phyloP scores from a whole-genome alignment of 2,797 vertebrate species.

The Ptychadena robeensis region DNA sequence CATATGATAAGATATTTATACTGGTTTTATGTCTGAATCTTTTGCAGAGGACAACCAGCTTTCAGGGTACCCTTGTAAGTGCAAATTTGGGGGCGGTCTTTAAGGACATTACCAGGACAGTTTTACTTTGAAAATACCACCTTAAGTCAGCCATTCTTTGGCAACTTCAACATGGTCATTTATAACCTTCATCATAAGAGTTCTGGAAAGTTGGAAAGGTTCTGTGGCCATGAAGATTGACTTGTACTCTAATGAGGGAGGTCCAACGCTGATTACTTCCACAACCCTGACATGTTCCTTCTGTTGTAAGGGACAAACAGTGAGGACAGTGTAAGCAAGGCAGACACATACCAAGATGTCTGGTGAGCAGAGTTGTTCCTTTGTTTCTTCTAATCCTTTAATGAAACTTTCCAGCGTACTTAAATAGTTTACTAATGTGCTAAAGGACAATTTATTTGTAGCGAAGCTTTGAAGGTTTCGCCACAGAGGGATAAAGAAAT shows the following conservation, averaged over 20 bases:
- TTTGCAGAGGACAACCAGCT: conserved; percentile 2
- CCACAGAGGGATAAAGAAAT: too few relatives aligned
- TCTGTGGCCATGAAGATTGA: conserved; percentile 16
- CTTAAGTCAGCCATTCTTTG: conserved; percentile 40
- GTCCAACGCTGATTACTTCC: conserved; percentile 14
- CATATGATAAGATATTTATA: too few relatives aligned
- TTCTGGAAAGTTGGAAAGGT: too few relatives aligned
- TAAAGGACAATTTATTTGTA: too few relatives aligned
- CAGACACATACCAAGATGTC: too few relatives aligned
- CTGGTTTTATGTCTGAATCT: too few relatives aligned
- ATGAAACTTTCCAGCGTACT: too few relatives aligned
- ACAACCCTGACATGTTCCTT: background rate
- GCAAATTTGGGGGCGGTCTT: conserved; percentile 18
- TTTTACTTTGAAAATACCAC: conserved; percentile 29
- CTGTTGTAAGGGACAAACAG: background rate
- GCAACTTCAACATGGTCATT: conserved; percentile 42
- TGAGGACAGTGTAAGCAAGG: too few relatives aligned
- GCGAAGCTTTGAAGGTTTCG: too few relatives aligned
- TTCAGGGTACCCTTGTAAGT: background rate
- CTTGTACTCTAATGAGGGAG: conserved; percentile 11
- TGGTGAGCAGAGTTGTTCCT: too few relatives aligned
- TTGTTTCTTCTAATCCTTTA: too few relatives aligned
- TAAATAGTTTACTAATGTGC: too few relatives aligned
- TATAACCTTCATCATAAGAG: conserved; percentile 16
- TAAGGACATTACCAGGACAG: conserved; percentile 22